Conservation (phyloP, 2,113 vertebrate species). For the Brienomyrus longianalis region DNA sequence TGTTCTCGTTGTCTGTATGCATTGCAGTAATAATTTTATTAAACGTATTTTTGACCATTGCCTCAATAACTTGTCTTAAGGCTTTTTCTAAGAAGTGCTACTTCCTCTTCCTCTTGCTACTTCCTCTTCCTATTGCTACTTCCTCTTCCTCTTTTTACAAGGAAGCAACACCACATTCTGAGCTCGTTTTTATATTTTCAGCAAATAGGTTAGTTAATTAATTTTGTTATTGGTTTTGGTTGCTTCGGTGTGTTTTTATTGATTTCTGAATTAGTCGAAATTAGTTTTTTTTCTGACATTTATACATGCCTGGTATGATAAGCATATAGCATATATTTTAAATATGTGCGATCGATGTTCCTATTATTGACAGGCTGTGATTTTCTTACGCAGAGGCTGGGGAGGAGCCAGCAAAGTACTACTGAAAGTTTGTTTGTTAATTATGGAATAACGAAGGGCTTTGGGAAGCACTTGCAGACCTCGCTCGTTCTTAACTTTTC, state of each 20-base stretch:
- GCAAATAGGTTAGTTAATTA: too few relatives aligned
- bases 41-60: background rate
- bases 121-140: too few relatives aligned
- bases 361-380: background rate
- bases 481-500: background rate
- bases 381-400: background rate
- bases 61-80: too few relatives aligned
- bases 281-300: too few relatives aligned
- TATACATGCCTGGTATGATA: too few relatives aligned
- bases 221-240: background rate
- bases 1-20: background rate
- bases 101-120: too few relatives aligned
- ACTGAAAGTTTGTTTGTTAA: background rate
- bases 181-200: too few relatives aligned
- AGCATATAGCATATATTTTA: background rate
- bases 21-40: background rate
- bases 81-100: too few relatives aligned
- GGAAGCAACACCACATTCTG: too few relatives aligned
- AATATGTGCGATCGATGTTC: background rate
- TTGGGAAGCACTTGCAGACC: background rate
- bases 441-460: background rate
- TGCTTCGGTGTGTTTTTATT: background rate
- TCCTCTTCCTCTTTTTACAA: too few relatives aligned
- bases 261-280: background rate
- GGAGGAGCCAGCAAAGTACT: background rate